These are phyloP conservation scores for Poeciliopsis prolifica DNA, from an alignment of 2,113 vertebrate species.

Conservation along the genomic window DNA sequence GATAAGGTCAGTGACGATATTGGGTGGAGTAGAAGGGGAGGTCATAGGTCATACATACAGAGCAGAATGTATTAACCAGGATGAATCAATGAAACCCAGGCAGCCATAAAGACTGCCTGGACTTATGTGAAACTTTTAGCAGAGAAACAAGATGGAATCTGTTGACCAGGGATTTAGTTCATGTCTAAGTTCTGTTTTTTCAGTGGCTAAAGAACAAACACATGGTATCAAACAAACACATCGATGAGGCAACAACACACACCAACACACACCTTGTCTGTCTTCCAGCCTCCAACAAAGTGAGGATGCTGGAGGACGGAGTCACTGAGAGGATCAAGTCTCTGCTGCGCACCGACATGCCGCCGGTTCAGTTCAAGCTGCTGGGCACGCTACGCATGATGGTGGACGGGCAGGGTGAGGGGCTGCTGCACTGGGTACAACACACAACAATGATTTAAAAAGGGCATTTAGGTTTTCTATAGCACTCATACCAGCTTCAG, in stretches of 20 bases:
- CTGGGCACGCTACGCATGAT: constrained; percentile 86
- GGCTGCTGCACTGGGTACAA: not conserved
- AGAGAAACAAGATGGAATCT: no score
- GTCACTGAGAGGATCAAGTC: constrained; percentile 81
- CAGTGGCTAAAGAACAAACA: not conserved
- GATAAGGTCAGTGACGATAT: no score
- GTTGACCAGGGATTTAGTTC: no score
- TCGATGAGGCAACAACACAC: not conserved
- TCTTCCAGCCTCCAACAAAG: constrained; percentile 82
- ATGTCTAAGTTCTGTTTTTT: no score
- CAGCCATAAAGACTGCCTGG: no score
- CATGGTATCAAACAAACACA: no score
- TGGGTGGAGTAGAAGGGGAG: no score
- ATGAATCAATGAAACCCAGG: no score
- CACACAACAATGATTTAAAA: not conserved
- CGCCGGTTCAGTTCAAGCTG: constrained; percentile 87
- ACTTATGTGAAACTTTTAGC: no score
- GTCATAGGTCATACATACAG: no score
- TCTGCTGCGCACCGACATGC: constrained; percentile 85
- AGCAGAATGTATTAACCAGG: no score
- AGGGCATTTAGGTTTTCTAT: not conserved
- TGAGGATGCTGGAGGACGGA: constrained; percentile 84
- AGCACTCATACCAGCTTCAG: not conserved
- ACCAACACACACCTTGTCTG: not conserved
- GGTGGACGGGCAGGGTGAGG: constrained; percentile 87